These are phyloP conservation scores for Ophion obscuratus DNA, from an alignment of 2,888 invertebrate species.

Conservation along the genomic window DNA sequence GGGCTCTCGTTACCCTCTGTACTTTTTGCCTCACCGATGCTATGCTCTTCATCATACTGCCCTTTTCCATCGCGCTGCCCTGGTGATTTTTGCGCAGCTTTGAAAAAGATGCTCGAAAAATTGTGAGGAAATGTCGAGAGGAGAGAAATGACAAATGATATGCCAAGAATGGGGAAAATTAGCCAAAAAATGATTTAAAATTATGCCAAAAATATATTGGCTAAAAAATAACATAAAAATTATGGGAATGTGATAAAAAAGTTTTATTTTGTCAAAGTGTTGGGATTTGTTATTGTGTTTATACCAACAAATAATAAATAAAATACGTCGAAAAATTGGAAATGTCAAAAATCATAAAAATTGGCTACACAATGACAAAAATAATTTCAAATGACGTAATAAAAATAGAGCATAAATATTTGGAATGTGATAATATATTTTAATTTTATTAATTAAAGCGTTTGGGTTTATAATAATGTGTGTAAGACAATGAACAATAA, in stretches of 20 bases:
- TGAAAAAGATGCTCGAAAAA: neutral
- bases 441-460: too few relatives aligned
- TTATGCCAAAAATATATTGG: neutral
- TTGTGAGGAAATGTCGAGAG: neutral
- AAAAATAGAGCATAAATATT: neutral
- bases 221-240: neutral
- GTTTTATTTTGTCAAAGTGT: too few relatives aligned
- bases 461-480: too few relatives aligned
- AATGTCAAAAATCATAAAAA: too few relatives aligned
- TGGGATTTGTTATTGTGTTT: too few relatives aligned
- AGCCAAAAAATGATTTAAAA: constrained; percentile 5
- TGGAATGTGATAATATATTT: too few relatives aligned
- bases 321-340: too few relatives aligned
- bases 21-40: constrained; percentile 63
- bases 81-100: constrained; percentile 14
- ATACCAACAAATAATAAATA: too few relatives aligned
- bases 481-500: neutral
- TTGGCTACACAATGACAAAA: too few relatives aligned
- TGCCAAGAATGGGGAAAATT: neutral
- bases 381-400: too few relatives aligned
- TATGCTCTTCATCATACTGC: constrained; percentile 55
- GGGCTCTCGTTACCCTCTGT: constrained; percentile 55
- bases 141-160: neutral
- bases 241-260: too few relatives aligned
- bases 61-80: constrained; percentile 63